Conservation (phyloP, 2,888 invertebrate genomes). For the Ormyrus rosae region DNA sequence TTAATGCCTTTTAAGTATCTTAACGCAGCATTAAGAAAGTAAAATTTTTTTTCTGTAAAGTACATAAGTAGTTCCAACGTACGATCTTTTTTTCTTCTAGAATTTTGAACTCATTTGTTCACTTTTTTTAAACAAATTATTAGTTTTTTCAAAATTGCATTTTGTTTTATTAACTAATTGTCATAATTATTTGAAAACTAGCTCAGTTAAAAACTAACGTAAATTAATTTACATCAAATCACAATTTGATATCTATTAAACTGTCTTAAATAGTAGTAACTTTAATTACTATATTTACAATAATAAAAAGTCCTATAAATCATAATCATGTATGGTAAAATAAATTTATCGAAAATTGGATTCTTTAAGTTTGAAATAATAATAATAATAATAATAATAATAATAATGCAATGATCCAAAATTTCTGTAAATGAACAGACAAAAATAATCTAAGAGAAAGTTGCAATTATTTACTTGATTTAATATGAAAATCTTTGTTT, state of each 20-base stretch:
- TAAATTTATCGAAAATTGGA: conserved; percentile 16
- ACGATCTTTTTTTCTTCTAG: no score
- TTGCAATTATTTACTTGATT: not conserved
- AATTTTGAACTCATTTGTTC: not conserved
- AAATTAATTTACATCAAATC: conserved; percentile 30
- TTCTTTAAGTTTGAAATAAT: not conserved
- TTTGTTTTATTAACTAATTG: conserved; percentile 48
- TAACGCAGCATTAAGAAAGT: conserved; percentile 11
- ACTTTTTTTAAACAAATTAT: not conserved
- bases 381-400: not conserved
- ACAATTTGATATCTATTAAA: conserved; percentile 31
- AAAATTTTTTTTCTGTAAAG: conserved; percentile 12
- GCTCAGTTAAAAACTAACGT: not conserved
- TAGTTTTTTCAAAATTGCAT: conserved; percentile 46
- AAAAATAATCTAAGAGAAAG: not conserved
- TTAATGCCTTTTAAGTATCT: conserved; percentile 1
- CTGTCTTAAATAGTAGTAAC: conserved; percentile 7
- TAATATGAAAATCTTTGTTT: conserved; percentile 19
- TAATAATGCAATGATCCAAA: conserved; percentile 22
- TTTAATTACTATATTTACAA: conserved; percentile 41
- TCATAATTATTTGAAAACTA: not conserved
- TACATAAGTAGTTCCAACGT: not conserved
- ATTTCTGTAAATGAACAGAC: conserved; percentile 32
- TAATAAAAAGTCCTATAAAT: conserved; percentile 33
- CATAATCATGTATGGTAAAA: conserved; percentile 18